These are phyloP conservation scores for Leucophenga varia DNA, from an alignment of 1,140 invertebrate species.

Conservation along the genomic window DNA sequence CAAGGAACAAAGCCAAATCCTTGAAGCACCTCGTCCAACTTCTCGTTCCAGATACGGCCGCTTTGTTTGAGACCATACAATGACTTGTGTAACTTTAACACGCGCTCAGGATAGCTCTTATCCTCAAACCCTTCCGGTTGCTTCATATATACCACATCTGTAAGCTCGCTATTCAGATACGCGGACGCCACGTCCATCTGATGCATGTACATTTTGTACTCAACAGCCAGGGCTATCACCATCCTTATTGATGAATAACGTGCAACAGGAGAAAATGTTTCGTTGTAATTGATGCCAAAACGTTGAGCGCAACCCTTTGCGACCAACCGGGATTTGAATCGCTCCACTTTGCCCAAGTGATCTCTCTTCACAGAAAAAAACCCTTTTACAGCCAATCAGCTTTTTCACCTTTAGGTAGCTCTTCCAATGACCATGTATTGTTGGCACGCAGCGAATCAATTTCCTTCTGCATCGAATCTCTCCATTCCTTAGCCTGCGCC, in stretches of 20 bases:
- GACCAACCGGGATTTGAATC: constrained; percentile 51
- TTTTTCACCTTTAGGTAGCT: constrained; percentile 31
- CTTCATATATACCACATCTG: too few species aligned
- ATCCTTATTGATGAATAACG: constrained; percentile 38
- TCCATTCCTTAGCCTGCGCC: too few species aligned
- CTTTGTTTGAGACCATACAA: constrained; percentile 16
- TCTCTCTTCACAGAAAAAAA: constrained; percentile 48
- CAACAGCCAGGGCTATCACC: constrained; percentile 33
- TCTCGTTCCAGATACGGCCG: constrained; percentile 35
- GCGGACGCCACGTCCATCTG: constrained; percentile 56
- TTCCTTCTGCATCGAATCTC: constrained; percentile 13
- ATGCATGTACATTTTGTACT: constrained; percentile 30
- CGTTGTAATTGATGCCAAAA: constrained; percentile 43
- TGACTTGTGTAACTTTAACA: constrained; percentile 24
- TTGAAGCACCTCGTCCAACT: constrained; percentile 28
- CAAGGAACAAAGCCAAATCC: too few species aligned
- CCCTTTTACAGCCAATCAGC: constrained; percentile 49
- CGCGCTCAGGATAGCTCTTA: too few species aligned
- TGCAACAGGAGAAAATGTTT: constrained; percentile 46
- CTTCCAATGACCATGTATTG: constrained; percentile 31
- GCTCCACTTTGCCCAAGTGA: constrained; percentile 23
- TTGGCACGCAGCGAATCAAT: constrained; percentile 7
- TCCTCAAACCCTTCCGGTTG: too few species aligned
- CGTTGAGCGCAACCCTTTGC: constrained; percentile 39
- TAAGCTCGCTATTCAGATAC: constrained; percentile 55